Evolutionary conservation across 2,797 vertebrate genomes (phyloP).

Genomic region (Amblyopsis hoosieri): DNA sequence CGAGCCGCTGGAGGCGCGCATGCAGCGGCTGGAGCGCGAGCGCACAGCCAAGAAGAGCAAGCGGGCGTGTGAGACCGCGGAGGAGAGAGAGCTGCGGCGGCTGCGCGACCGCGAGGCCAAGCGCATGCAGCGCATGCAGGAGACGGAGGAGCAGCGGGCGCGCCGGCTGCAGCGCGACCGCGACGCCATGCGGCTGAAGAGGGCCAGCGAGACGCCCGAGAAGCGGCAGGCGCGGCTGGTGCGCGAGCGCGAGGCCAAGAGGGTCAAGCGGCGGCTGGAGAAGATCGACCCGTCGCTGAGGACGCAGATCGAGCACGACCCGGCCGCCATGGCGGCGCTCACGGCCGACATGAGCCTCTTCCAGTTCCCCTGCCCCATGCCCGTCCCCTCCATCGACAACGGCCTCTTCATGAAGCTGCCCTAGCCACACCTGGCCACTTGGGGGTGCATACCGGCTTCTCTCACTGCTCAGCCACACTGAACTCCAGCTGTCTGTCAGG

Average conservation of each 20-base stretch:
- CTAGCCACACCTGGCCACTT: slow-evolving; percentile 38
- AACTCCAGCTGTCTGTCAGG: slow-evolving; percentile 29
- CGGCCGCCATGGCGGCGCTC: slow-evolving; percentile 93
- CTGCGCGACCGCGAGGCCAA: slow-evolving; percentile 96
- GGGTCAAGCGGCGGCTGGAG: slow-evolving; percentile 92
- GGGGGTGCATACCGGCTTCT: slow-evolving; percentile 7
- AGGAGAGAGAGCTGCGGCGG: slow-evolving; percentile 89
- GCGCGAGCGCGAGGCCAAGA: slow-evolving; percentile 93
- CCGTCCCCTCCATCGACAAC: slow-evolving; percentile 89
- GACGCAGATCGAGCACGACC: slow-evolving; percentile 96
- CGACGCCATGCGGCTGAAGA: slow-evolving; percentile 94
- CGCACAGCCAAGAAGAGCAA: slow-evolving; percentile 96
- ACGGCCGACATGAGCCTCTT: slow-evolving; percentile 95
- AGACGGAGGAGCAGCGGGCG: slow-evolving; percentile 91
- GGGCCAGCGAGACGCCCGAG: slow-evolving; percentile 95
- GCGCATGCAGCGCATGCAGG: slow-evolving; percentile 95
- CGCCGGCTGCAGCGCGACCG: slow-evolving; percentile 93
- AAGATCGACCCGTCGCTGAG: slow-evolving; percentile 97
- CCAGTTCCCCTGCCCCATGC: slow-evolving; percentile 93
- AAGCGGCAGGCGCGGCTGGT: slow-evolving; percentile 93
- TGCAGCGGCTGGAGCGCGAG: slow-evolving; percentile 93
- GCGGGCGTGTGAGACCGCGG: slow-evolving; percentile 89
- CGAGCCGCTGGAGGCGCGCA: slow-evolving; percentile 86
- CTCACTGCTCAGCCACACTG: slow-evolving; percentile 24
- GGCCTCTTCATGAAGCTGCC: slow-evolving; percentile 88